Percentiles rank a stretch among this genome's conserved stretches.
Conservation (phyloP, 2,888 invertebrate species). For the Octodonta nipae region DNA sequence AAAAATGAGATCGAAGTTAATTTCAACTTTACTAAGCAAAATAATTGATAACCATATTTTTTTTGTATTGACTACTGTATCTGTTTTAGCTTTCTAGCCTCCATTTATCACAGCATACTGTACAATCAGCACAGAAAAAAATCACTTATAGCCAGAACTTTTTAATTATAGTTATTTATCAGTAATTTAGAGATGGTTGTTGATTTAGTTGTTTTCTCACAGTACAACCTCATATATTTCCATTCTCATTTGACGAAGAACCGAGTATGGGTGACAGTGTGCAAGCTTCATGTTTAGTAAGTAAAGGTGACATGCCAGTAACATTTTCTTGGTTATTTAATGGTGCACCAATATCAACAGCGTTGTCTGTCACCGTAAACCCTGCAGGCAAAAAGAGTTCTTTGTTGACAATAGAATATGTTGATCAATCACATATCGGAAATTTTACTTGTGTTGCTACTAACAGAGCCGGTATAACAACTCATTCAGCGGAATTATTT, state of each 20-base stretch:
- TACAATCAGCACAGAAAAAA: too few relatives aligned
- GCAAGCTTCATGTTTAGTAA: constrained; percentile 42
- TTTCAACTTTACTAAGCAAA: too few relatives aligned
- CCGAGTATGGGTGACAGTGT: constrained; percentile 43
- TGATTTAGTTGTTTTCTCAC: too few relatives aligned
- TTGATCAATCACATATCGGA: constrained; percentile 42
- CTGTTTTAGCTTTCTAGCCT: too few relatives aligned
- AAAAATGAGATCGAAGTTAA: too few relatives aligned
- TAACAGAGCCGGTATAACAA: constrained; percentile 41
- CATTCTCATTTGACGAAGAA: constrained; percentile 61
- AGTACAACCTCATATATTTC: constrained; percentile 67
- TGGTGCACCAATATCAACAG: constrained; percentile 41
- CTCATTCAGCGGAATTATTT: constrained; percentile 38
- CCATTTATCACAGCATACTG: too few relatives aligned
- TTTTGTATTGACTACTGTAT: too few relatives aligned
- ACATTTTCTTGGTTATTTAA: constrained; percentile 64
- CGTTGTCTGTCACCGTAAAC: constrained; percentile 39
- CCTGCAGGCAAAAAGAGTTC: constrained; percentile 52
- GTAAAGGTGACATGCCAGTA: constrained; percentile 67
- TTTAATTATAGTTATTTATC: too few relatives aligned
- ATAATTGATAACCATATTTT: too few relatives aligned
- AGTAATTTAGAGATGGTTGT: too few relatives aligned
- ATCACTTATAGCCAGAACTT: too few relatives aligned
- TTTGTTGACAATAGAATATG: constrained; percentile 46
- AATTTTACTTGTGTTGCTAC: constrained; percentile 45